Evolutionary conservation across 2,797 vertebrate species (phyloP).

Genomic region (Malurus splendens): DNA sequence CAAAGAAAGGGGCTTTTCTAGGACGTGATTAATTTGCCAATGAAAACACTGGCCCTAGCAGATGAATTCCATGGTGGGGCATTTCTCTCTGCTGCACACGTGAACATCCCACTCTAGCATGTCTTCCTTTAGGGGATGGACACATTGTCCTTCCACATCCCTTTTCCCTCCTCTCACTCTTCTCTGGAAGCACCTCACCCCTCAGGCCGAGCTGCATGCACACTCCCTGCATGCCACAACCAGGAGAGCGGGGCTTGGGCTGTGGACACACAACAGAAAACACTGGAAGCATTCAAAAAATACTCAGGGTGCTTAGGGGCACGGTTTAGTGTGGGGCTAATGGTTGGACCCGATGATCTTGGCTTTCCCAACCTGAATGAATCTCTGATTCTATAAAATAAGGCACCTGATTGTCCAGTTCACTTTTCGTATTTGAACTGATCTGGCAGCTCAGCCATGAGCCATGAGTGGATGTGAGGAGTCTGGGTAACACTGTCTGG

Average conservation of each 20-base stretch:
- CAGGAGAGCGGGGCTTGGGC: background rate
- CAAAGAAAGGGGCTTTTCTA: background rate
- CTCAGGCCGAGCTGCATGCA: background rate
- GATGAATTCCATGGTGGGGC: background rate
- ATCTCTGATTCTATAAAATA: background rate
- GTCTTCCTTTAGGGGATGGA: background rate
- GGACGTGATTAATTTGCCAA: background rate
- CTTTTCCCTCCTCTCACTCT: background rate
- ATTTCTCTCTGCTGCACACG: rapidly evolving
- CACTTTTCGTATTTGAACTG: background rate
- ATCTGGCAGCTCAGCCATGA: background rate
- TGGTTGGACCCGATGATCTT: background rate
- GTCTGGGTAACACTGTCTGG: background rate
- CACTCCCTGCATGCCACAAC: rapidly evolving
- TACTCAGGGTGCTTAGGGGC: background rate
- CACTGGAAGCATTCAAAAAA: background rate
- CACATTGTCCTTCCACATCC: background rate
- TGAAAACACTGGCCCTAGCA: background rate
- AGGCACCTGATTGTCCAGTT: background rate
- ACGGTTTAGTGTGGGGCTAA: background rate
- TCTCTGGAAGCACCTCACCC: background rate
- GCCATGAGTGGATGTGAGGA: background rate
- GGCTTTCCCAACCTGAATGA: background rate
- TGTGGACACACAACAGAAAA: background rate
- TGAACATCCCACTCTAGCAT: background rate